Base-by-base conservation (phyloP, 1,140 invertebrate genomes). In the Bombus confusus region DNA sequence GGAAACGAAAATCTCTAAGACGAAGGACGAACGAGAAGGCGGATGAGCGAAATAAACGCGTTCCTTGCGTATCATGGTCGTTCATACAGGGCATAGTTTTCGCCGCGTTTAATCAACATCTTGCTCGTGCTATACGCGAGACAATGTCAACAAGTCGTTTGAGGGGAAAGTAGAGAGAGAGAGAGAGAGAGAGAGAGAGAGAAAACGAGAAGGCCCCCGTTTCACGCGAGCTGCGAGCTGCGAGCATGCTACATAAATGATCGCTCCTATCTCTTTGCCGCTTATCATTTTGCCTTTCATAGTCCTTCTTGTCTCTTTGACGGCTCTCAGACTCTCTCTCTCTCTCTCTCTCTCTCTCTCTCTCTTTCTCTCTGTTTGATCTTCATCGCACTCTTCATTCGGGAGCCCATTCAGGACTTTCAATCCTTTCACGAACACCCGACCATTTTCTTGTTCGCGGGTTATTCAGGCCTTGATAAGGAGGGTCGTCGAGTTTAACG, bases 191-290 rank as follows among this genome's bases (percentile, higher is more conserved):
- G 10, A 22, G 2, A 18, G 25, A n/a, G 62, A 79, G 28, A 62
- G 28, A 66, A 22, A 9, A 25, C 28, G 3, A n/a, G 2, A n/a
- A 59, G 52, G 39, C 43, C 22, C 28, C 52, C 81, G 78, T 73
- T 57, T 76, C 71, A 62, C 82, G 78, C 68, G 66, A 71, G 77
- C 75, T 68, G 66, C 78, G 34, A 72, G 59, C 85, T 68, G 66
- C 78, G 34, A 72, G 59, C 85, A 43, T 18, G 39, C 59, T 90
- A 59, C 88, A 90, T 90, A 90, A 90, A 90, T 90, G 78, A 90
- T 82, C 76, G 68, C 3, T 43, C 69, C 66, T 74, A 90, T 90
- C 87, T 90, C 64, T 52, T 52, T 79, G 82, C 31, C 41, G 68
- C 78, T 76, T 78, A 82, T 88, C 87, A 64, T 52, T 52, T 52